Percentiles rank a stretch among this genome's conserved stretches.
These are phyloP conservation scores for Crotalus viridis DNA, from an alignment of 2,113 vertebrate genomes.

Conservation along the genomic window DNA sequence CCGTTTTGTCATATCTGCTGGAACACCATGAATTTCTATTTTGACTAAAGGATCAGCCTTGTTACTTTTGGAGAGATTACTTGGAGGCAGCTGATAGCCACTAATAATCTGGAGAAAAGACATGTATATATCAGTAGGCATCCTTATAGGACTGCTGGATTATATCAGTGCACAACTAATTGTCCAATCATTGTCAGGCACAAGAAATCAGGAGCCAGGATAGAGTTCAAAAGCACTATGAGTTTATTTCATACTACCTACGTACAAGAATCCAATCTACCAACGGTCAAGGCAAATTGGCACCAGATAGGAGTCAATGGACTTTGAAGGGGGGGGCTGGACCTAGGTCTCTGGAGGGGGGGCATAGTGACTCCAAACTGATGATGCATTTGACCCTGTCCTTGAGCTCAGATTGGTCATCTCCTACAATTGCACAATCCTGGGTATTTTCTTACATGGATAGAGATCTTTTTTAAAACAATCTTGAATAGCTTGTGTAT, in stretches of 20 bases:
- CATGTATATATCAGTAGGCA: background rate
- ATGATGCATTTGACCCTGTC: too few relatives aligned
- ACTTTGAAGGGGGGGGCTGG: too few relatives aligned
- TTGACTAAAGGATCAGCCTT: slow-evolving; percentile 73
- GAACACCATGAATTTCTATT: slow-evolving; percentile 79
- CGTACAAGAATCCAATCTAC: background rate
- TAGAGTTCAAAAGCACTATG: background rate
- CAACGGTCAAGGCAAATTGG: background rate
- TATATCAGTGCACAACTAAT: too few relatives aligned
- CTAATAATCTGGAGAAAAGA: slow-evolving; percentile 79
- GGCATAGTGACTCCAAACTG: background rate
- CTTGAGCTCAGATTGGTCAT: too few relatives aligned
- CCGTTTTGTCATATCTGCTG: slow-evolving; percentile 68
- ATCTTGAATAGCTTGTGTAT: background rate
- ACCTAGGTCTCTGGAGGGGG: background rate
- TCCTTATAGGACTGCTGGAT: background rate
- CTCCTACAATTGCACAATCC: background rate
- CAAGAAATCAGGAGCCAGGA: background rate
- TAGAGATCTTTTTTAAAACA: background rate
- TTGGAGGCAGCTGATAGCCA: slow-evolving; percentile 75
- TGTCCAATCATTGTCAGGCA: background rate
- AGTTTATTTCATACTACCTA: background rate
- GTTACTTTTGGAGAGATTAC: slow-evolving; percentile 64
- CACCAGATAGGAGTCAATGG: background rate
- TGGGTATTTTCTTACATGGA: background rate